Evolutionary conservation across 2,888 invertebrate genomes (phyloP).

Genomic region (Augiades crinisus): DNA sequence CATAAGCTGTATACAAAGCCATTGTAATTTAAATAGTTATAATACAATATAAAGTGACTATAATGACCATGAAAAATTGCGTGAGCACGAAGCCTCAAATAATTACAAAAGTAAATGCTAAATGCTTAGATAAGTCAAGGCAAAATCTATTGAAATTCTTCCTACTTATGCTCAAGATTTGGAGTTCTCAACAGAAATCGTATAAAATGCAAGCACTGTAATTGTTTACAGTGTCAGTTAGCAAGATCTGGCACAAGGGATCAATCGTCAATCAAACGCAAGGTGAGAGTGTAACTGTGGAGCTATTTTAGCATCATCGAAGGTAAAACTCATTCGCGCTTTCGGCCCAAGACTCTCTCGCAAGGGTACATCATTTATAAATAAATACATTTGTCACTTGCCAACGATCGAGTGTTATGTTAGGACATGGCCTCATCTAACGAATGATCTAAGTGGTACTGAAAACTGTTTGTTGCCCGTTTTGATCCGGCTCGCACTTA

Average conservation of each 20-base stretch:
- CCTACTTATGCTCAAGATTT: not conserved
- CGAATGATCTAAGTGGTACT: conserved; percentile 28
- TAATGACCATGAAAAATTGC: not conserved
- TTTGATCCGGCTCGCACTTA: conserved; percentile 4
- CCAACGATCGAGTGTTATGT: conserved; percentile 47
- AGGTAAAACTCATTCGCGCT: conserved; percentile 79
- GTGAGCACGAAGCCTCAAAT: not conserved
- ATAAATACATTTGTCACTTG: conserved; percentile 70
- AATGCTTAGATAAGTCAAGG: conserved; percentile 8
- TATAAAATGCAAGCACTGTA: conserved; percentile 39
- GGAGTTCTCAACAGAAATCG: not conserved
- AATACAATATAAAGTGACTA: not conserved
- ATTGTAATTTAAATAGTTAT: no score
- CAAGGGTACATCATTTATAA: conserved; percentile 76
- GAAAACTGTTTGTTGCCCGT: conserved; percentile 17
- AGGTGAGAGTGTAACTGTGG: conserved; percentile 77
- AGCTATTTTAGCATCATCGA: conserved; percentile 79
- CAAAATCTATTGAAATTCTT: not conserved
- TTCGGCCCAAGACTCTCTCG: conserved; percentile 77
- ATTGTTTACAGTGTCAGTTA: conserved; percentile 66
- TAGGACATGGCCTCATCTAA: conserved; percentile 38
- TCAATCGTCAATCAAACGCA: conserved; percentile 81
- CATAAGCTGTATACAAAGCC: no score
- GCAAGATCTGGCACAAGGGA: conserved; percentile 79
- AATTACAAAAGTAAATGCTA: conserved; percentile 1